These are phyloP conservation scores for Caenorhabditis sinica DNA, from an alignment of 2,888 invertebrate species.

Conservation along the genomic window DNA sequence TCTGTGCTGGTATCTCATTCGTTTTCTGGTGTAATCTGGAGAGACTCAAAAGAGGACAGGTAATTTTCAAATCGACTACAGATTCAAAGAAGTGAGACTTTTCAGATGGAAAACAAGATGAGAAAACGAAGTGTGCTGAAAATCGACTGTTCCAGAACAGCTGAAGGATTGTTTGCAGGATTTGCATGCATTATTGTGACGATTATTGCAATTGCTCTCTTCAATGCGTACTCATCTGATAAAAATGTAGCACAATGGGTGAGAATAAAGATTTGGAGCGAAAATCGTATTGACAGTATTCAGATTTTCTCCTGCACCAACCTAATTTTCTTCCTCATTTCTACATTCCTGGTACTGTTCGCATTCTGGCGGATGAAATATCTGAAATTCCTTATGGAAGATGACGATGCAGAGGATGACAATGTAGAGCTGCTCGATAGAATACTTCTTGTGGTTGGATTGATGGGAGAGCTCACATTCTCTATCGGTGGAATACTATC, in stretches of 20 bases:
- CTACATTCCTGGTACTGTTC: conserved; percentile 69
- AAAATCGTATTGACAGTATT: neutral
- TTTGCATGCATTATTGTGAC: conserved; percentile 73
- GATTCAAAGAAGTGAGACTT: no score
- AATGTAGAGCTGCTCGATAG: conserved; percentile 76
- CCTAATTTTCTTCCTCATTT: conserved; percentile 70
- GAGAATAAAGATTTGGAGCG: neutral
- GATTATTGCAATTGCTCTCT: conserved; percentile 72
- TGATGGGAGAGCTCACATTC: conserved; percentile 75
- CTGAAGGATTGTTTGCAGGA: conserved; percentile 75
- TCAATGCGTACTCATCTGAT: conserved; percentile 73
- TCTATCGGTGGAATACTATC: conserved; percentile 75
- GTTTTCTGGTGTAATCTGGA: conserved; percentile 77
- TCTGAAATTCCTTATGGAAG: conserved; percentile 69
- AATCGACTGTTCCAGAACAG: conserved; percentile 77
- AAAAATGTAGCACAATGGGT: conserved; percentile 74
- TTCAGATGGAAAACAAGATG: conserved; percentile 62
- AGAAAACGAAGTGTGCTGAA: conserved; percentile 72
- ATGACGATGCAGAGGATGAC: conserved; percentile 73
- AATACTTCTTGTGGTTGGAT: conserved; percentile 74
- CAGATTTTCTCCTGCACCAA: conserved; percentile 77
- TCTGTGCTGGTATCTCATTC: conserved; percentile 76
- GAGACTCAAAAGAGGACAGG: conserved; percentile 46
- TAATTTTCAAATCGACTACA: no score
- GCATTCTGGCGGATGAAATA: conserved; percentile 76